These are phyloP conservation scores for Phyllostomus discolor DNA, from an alignment of 2,113 vertebrate genomes.

Conservation along the genomic window DNA sequence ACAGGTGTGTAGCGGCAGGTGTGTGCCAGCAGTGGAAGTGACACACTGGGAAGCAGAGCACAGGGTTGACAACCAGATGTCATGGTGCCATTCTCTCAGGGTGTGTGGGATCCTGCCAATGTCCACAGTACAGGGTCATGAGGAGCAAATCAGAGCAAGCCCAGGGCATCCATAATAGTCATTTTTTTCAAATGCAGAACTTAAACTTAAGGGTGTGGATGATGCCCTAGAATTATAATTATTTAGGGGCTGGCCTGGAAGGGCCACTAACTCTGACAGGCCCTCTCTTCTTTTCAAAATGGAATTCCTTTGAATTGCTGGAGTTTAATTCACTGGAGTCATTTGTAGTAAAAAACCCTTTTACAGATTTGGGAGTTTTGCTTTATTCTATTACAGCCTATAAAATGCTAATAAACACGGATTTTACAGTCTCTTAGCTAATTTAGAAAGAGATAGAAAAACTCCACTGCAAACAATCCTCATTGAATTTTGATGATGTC, in stretches of 20 bases:
- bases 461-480: conserved; percentile 46
- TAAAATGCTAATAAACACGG: not conserved
- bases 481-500: conserved; percentile 66
- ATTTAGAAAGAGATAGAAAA: conserved; percentile 3
- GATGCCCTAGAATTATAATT: not conserved
- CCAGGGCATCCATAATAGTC: accelerated
- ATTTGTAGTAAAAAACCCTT: not conserved
- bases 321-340: not conserved
- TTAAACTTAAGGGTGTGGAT: not conserved
- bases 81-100: accelerated
- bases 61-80: not conserved
- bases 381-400: not conserved
- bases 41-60: not conserved
- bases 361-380: not conserved
- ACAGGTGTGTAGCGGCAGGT: accelerated
- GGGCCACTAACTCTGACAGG: not conserved
- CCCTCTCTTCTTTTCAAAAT: not conserved
- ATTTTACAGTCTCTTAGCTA: not conserved
- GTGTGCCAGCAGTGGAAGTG: accelerated
- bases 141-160: not conserved
- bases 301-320: not conserved
- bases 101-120: not conserved
- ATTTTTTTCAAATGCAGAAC: not conserved
- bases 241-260: not conserved
- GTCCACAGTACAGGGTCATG: accelerated